A percentile compares a stretch with the other conserved stretches of the same genome.
Conservation (phyloP, 1,140 invertebrate species). For the Prorops nasuta region DNA sequence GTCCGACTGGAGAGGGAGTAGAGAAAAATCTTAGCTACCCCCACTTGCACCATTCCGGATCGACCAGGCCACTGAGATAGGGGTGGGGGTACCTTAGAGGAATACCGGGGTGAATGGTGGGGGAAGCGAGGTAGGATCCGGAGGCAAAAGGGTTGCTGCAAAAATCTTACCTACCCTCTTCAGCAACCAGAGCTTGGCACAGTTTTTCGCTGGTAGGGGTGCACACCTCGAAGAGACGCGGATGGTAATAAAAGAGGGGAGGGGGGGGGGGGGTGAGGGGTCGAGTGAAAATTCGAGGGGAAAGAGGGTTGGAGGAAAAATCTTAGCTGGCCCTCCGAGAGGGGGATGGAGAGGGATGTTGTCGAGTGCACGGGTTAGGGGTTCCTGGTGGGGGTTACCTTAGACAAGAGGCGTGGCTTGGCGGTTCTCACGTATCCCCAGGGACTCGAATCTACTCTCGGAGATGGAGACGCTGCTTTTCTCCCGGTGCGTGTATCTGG, state of each 20-base stretch:
- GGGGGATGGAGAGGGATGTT: slow-evolving; percentile 23
- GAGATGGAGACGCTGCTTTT: no score
- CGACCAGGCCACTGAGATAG: no score
- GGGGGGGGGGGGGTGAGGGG: slow-evolving; percentile 31
- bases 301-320: slow-evolving; percentile 54
- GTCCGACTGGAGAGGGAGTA: slow-evolving; percentile 23
- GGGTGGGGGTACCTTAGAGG: background rate
- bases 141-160: background rate
- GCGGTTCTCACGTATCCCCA: slow-evolving; percentile 20
- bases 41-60: background rate
- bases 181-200: no score
- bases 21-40: slow-evolving; percentile 14
- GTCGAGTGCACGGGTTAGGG: background rate
- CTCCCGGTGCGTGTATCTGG: no score
- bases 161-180: no score
- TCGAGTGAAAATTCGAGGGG: no score
- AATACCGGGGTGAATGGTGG: slow-evolving; percentile 10
- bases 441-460: slow-evolving; percentile 29
- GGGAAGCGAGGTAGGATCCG: slow-evolving; percentile 2
- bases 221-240: no score
- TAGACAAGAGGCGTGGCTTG: slow-evolving; percentile 56
- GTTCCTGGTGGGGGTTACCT: slow-evolving; percentile 45
- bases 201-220: slow-evolving; percentile 19
- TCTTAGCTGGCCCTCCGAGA: slow-evolving; percentile 44
- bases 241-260: slow-evolving; percentile 21